Base-by-base conservation (phyloP, 2,888 invertebrate genomes). In the Tribolium freemani region DNA sequence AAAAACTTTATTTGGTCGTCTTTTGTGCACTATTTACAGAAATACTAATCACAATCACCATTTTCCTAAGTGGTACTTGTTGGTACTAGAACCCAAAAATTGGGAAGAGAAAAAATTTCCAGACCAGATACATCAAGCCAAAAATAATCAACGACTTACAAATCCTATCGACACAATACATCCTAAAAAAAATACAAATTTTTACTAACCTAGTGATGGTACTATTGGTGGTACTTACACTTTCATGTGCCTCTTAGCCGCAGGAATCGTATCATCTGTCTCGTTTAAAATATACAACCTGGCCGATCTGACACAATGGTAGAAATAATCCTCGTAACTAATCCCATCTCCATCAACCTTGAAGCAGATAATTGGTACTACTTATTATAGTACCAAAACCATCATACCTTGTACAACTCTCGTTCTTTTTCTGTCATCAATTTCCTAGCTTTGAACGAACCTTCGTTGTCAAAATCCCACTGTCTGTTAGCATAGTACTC, bases 401-500 rank as follows among this genome's bases (percentile, higher is more conserved):
- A 1, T 38, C n/a, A 6, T 31, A 57, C 86, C 69, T 93, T 91
- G 81, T 93, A 94, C 38, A 89, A 89, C 1, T 87, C 79, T 48
- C 88, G 87, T 83, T 95, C 95, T 60, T 86, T 87, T 0, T 88
- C 87, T 79, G 94, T 94, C 78, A 94, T 87, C 5, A 87, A 84
- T 3, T 86, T 84, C 16, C 94, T 86, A 0, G 93, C 76, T 6
- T 86, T 83, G 5, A 90, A 85, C 0, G 92, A 89, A 76, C 91
- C 90, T 58, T 91, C 89, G 9, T 94, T 94, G 50, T 91, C 91
- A 84, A 95, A 95, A 81, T 93, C 92, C 96, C 97, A 97, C 71
- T 95, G 94, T 83, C 94, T 94, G 83, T 93, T 94, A 0, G 96
- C 95, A 86, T 97, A 97, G 84, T 95, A 96, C 82, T 95, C 94